Base-by-base conservation (phyloP, 2,797 vertebrate genomes). In the Lacerta viridis region DNA sequence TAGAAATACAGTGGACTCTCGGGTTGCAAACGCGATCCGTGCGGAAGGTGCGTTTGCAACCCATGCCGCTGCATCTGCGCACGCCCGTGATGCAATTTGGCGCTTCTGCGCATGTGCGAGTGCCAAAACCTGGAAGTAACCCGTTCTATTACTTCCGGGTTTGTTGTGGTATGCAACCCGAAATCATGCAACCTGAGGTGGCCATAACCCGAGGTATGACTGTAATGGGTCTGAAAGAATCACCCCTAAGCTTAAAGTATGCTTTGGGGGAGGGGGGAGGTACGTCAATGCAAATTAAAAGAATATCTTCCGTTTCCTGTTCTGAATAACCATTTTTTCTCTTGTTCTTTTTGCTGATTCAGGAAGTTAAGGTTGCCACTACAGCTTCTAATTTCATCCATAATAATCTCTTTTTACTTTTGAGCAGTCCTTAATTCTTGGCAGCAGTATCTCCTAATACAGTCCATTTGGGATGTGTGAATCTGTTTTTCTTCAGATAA, bases 401-500 rank as follows among this genome's bases (percentile, higher is more conserved):
- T 95, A 96, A 96, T 96, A 97, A 96, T 97, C 95, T 96, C 94
- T 95, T 96, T 96, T 96, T 96, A 96, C 94, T 96, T 96, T 94
- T 95, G 94, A 97, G 95, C 93, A 95, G 94, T 95, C 95, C 96
- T 97, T 96, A 95, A 95, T 97, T 97, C 93, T 96, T 96, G 95
- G 91, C 94, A 96, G 95, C 95, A 96, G 2, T 96, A 96, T 97
- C 96, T 97, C 94, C 94, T 97, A 96, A 97, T 97, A 97, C 95
- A 96, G 95, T 96, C 95, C 93, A 95, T 95, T 97, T 96, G 94
- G 96, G 95, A 94, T 97, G 96, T 96, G 96, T 96, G 96, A 97
- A 97, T 95, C 96, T 97, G 96, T 96, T 97, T 97, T 97, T 97
- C 95, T 97, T 95, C 96, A 96, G 96, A 96, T 97, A 97, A 96